A percentile compares a stretch with the other conserved stretches of the same genome.
Evolutionary conservation across 2,797 vertebrate species (phyloP).

Genomic region (Chaetophractus vellerosus): DNA sequence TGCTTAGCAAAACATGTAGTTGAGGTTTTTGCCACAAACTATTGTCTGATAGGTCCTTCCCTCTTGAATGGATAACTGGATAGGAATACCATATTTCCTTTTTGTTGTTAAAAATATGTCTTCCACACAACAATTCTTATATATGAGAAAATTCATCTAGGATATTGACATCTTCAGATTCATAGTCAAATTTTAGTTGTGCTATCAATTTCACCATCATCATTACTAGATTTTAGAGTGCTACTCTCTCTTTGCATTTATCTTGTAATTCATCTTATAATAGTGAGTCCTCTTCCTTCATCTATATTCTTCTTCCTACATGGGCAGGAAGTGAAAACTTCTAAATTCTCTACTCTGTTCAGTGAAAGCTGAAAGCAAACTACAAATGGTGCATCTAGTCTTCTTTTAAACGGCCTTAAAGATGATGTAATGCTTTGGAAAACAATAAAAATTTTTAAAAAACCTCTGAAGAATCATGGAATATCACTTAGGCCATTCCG

Average conservation of each 20-base stretch:
- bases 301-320: too few relatives aligned
- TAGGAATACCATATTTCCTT: background rate
- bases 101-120: conserved; percentile 5
- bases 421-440: background rate
- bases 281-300: too few relatives aligned
- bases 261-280: too few relatives aligned
- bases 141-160: conserved; percentile 5
- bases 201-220: background rate
- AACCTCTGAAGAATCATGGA: background rate
- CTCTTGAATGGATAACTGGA: background rate
- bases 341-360: background rate
- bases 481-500: too few relatives aligned
- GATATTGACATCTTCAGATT: background rate
- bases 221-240: background rate
- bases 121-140: background rate
- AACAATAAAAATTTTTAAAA: background rate
- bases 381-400: background rate
- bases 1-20: background rate
- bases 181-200: background rate
- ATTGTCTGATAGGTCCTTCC: background rate
- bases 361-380: background rate
- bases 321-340: background rate
- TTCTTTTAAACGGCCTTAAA: background rate
- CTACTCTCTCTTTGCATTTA: background rate
- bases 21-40: background rate